Conservation (phyloP, 2,888 invertebrate species). For the Cheilosia variabilis region DNA sequence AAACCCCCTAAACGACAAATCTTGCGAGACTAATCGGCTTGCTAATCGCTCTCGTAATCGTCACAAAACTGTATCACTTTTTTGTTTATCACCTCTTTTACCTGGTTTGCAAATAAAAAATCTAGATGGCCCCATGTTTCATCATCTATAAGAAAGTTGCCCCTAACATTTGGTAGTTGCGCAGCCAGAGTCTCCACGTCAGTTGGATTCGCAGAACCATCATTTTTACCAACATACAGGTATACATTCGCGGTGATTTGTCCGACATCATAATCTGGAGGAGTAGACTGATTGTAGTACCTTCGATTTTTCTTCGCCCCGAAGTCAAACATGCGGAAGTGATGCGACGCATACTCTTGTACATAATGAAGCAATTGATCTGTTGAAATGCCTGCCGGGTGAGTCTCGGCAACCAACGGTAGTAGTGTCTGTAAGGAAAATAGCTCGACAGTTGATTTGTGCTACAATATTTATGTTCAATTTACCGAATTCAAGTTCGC, state of each 20-base stretch:
- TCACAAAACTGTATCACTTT: constrained; percentile 69
- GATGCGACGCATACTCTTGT: constrained; percentile 77
- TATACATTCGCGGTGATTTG: constrained; percentile 78
- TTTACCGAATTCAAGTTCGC: constrained; percentile 79
- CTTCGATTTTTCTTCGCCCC: constrained; percentile 77
- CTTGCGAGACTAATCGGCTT: background rate
- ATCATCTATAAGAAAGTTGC: constrained; percentile 21
- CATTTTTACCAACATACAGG: constrained; percentile 78
- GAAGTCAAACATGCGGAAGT: constrained; percentile 79
- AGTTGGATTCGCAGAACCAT: constrained; percentile 77
- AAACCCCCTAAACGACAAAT: background rate
- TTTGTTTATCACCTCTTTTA: constrained; percentile 60
- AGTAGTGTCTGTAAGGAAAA: constrained; percentile 77
- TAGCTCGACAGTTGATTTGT: background rate
- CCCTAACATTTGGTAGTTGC: constrained; percentile 58
- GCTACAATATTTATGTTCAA: background rate
- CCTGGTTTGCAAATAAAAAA: constrained; percentile 54
- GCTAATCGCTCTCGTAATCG: constrained; percentile 75
- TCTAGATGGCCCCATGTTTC: constrained; percentile 58
- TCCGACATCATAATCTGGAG: constrained; percentile 78
- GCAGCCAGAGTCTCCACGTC: constrained; percentile 77
- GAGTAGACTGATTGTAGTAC: constrained; percentile 76
- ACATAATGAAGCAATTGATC: constrained; percentile 80
- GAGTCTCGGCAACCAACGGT: constrained; percentile 79
- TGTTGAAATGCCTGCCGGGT: constrained; percentile 80